A percentile compares a stretch with the other conserved stretches of the same genome.
These are phyloP conservation scores for Bubo scandiacus DNA, from an alignment of 2,113 vertebrate species.

Conservation along the genomic window DNA sequence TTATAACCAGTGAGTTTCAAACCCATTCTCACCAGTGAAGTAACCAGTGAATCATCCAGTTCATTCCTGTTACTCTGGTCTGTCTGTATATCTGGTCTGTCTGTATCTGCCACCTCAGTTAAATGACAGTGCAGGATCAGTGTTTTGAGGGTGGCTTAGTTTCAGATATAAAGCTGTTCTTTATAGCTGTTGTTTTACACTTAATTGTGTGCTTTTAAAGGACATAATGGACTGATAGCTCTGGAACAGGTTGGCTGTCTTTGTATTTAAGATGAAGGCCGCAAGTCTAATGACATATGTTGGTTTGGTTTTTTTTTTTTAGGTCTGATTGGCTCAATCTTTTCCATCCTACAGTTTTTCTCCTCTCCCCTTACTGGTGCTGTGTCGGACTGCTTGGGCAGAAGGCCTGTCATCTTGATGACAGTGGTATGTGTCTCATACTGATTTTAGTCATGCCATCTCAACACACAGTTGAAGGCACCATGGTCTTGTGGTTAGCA, in stretches of 20 bases:
- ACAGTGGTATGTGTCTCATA: conserved; percentile 77
- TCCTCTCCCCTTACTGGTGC: conserved; percentile 87
- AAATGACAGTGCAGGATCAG: not conserved
- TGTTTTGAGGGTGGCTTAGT: not conserved
- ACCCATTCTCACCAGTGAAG: not conserved
- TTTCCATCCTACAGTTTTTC: conserved; percentile 93
- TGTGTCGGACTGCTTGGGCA: conserved; percentile 85
- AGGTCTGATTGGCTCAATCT: conserved; percentile 93
- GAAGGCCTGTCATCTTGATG: conserved; percentile 85
- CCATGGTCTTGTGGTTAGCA: not conserved
- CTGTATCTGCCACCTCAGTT: not conserved
- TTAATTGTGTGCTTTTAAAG: not conserved
- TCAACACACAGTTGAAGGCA: not conserved
- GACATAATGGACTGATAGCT: not conserved
- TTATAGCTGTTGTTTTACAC: not conserved
- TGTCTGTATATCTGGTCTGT: not conserved
- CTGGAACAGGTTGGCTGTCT: not conserved
- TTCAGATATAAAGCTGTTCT: not conserved
- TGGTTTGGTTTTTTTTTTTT: not conserved
- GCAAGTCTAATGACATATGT: not conserved
- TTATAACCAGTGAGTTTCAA: not conserved
- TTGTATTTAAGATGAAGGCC: not conserved
- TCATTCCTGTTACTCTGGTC: not conserved
- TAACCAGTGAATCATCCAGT: not conserved
- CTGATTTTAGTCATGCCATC: not conserved